Conservation (phyloP, 1,140 invertebrate genomes). For the Leucophenga varia region DNA sequence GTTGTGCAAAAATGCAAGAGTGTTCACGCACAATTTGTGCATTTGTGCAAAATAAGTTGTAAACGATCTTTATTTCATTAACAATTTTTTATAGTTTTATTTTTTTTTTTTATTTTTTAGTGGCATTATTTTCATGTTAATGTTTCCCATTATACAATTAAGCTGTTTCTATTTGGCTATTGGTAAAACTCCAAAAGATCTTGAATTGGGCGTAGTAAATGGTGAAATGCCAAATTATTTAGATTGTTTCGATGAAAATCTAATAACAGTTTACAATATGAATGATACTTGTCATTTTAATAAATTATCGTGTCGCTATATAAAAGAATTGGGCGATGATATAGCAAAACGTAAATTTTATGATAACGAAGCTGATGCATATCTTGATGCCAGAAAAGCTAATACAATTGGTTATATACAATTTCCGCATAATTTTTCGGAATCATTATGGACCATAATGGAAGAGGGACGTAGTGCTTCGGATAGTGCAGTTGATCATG, state of each 20-base stretch:
- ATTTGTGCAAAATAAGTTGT: too few species aligned
- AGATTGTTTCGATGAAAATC: constrained; percentile 39
- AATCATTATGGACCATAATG: constrained; percentile 62
- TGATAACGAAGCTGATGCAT: constrained; percentile 57
- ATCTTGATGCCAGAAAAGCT: constrained; percentile 63
- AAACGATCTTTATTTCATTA: background rate
- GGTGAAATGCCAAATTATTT: constrained; percentile 62
- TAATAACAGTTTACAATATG: constrained; percentile 36
- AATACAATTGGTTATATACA: constrained; percentile 70
- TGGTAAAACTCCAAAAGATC: constrained; percentile 72
- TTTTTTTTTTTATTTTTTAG: constrained; percentile 58
- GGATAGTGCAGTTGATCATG: constrained; percentile 60
- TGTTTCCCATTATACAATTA: constrained; percentile 81
- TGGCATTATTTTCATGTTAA: constrained; percentile 74
- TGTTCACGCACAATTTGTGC: background rate
- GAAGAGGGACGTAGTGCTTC: constrained; percentile 58
- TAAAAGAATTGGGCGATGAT: constrained; percentile 58
- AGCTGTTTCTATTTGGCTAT: constrained; percentile 78
- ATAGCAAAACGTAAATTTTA: constrained; percentile 49
- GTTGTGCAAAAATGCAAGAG: constrained; percentile 8
- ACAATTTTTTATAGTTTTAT: too few species aligned
- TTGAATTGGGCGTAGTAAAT: constrained; percentile 76
- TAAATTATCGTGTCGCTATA: constrained; percentile 63
- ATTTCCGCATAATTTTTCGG: constrained; percentile 75
- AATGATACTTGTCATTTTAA: constrained; percentile 58